phyloP scores from a whole-genome alignment of 2,888 invertebrate species.

The Molanna angustata region DNA sequence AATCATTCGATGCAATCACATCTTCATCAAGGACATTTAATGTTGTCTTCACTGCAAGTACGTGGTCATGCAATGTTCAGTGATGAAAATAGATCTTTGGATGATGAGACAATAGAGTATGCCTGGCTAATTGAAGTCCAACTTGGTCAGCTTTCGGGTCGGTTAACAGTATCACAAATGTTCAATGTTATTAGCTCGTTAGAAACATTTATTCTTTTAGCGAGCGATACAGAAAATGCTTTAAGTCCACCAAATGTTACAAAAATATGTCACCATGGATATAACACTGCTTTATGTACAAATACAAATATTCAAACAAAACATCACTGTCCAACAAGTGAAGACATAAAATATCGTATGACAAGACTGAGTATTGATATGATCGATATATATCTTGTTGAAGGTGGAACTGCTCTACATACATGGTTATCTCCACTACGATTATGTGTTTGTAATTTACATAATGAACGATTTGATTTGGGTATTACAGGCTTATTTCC shows the following conservation, averaged over 20 bases:
- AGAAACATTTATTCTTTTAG: constrained; percentile 83
- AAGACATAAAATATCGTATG: constrained; percentile 92
- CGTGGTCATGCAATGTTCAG: constrained; percentile 97
- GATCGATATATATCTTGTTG: constrained; percentile 87
- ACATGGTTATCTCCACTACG: constrained; percentile 87
- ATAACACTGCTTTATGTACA: constrained; percentile 65
- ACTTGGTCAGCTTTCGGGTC: constrained; percentile 89
- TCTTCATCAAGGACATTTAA: constrained; percentile 79
- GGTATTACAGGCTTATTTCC: constrained; percentile 86
- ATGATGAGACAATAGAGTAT: constrained; percentile 95
- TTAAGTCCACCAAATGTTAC: constrained; percentile 77
- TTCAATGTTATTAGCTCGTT: constrained; percentile 84
- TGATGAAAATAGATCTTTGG: constrained; percentile 81
- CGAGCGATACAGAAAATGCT: constrained; percentile 87
- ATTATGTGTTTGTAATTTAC: constrained; percentile 90
- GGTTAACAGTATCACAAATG: constrained; percentile 84
- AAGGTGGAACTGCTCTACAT: constrained; percentile 82
- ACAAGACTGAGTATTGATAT: constrained; percentile 85
- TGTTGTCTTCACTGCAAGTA: constrained; percentile 82
- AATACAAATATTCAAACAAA: constrained; percentile 67
- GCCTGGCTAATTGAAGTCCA: constrained; percentile 96
- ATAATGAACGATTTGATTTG: constrained; percentile 85
- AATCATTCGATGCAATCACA: constrained; percentile 53
- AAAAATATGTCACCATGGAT: constrained; percentile 77
- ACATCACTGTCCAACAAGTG: constrained; percentile 75